Base-by-base conservation (phyloP, 2,888 invertebrate genomes). In the Axea sp. region DNA sequence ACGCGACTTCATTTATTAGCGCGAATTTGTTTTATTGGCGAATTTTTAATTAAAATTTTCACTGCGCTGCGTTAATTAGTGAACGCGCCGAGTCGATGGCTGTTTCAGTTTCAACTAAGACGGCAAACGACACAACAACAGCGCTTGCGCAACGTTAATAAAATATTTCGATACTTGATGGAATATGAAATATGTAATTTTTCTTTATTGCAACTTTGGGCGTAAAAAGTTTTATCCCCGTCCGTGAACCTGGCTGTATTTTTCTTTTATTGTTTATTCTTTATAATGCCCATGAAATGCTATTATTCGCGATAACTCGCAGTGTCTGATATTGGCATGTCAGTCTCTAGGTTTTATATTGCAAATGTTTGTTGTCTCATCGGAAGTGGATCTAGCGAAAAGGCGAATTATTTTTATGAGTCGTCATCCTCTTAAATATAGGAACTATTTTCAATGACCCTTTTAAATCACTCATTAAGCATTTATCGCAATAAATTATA, bases 211-310 rank as follows among this genome's bases (percentile, higher is more conserved):
- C 24, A 7, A 49, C 4, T 31, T 26, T 19, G 19, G 28, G 22
- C 49, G 19, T 67, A 57, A 47, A 57, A 57, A 57, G 11, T 55
- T 47, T 47, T 55, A 53, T 45, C 45, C 31, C 17, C 35, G 59
- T 35, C 47, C 53, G 45, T 35, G 28, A 41, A 51, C 39, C 33
- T 22, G 28, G 9, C 24, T 15, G 31, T 26, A 28, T 47, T 57
- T 62, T 67, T 57, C 53, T 67, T 68, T 68, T 68, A 59, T 59
- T 68, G 59, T 59, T 68, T 68, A 57, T 51, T 43, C 68, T 57
- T 67, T 67, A 67, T 49, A 49, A 41, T 12, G 37, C 19, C 33
- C 57, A 49, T 51, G 39, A 57, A 67, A 67, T 9, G 57, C 57
- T 67, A 67, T 67, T 57, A 67, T 67, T 67, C 31, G 31, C 57